phyloP scores from a whole-genome alignment of 2,113 vertebrate genomes.

The Tyto alba region DNA sequence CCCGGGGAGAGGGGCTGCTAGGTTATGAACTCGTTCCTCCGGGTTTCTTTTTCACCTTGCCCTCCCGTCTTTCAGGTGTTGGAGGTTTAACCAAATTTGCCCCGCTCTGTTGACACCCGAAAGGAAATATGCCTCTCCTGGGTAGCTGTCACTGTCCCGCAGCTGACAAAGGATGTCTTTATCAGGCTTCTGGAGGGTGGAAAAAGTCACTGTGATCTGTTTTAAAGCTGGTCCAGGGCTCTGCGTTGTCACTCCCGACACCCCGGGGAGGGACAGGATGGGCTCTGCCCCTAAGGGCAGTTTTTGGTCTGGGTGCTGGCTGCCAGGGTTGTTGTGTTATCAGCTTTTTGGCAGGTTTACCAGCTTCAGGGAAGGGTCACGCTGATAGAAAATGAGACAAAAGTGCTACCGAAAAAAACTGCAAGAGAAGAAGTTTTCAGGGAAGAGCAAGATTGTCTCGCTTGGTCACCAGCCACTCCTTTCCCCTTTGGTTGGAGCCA shows the following conservation, averaged over 20 bases:
- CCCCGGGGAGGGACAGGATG: fast-evolving
- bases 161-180: neutral
- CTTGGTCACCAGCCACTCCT: neutral
- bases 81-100: neutral
- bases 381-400: neutral
- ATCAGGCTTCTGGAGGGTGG: neutral
- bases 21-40: neutral
- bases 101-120: neutral
- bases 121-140: neutral
- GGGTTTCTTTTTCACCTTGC: neutral
- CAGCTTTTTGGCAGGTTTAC: neutral
- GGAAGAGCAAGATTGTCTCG: neutral
- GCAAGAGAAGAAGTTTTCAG: neutral
- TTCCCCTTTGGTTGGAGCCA: neutral
- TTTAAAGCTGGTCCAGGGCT: neutral
- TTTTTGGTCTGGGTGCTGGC: neutral
- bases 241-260: neutral
- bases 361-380: neutral
- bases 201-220: neutral
- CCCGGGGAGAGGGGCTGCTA: neutral
- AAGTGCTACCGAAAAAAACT: neutral
- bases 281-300: neutral
- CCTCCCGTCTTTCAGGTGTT: too few species aligned
- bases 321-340: fast-evolving
- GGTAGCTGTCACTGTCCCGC: neutral